phyloP scores from a whole-genome alignment of 2,113 vertebrate genomes.

The Noctilio leporinus region DNA sequence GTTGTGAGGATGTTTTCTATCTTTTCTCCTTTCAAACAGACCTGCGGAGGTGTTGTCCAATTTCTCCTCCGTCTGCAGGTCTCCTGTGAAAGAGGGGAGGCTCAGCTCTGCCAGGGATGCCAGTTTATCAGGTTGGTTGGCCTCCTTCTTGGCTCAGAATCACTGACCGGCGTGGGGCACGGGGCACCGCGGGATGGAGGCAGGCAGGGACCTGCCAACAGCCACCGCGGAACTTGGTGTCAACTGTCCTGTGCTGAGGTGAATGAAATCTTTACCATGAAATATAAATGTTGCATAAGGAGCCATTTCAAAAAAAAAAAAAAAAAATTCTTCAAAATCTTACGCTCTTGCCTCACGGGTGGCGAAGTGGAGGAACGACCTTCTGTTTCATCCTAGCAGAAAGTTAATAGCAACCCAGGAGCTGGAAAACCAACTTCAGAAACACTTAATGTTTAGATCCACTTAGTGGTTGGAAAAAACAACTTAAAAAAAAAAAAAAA shows the following conservation, averaged over 20 bases:
- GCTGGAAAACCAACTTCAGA: slow-evolving; percentile 80
- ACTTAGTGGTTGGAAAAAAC: slow-evolving; percentile 85
- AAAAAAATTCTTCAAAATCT: slow-evolving; percentile 55
- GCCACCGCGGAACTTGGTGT: slow-evolving; percentile 16
- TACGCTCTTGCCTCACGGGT: neutral
- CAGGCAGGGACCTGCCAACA: neutral
- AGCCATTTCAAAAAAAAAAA: slow-evolving; percentile 44
- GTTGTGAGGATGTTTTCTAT: neutral
- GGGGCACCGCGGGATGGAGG: neutral
- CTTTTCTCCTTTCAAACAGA: neutral
- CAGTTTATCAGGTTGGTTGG: fast-evolving
- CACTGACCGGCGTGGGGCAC: neutral
- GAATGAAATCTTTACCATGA: neutral
- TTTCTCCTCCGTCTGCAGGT: neutral
- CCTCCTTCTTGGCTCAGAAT: neutral
- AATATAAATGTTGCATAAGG: slow-evolving; percentile 39
- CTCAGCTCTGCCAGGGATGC: fast-evolving
- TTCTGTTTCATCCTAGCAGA: slow-evolving; percentile 68
- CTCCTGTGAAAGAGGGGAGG: neutral
- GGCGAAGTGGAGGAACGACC: neutral
- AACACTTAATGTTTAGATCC: slow-evolving; percentile 84
- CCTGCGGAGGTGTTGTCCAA: neutral
- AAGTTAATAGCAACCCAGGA: slow-evolving; percentile 76
- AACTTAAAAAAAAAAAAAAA: slow-evolving; percentile 57
- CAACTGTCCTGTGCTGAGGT: neutral